phyloP scores from a whole-genome alignment of 1,140 invertebrate genomes.

The Bombus pyrosoma region DNA sequence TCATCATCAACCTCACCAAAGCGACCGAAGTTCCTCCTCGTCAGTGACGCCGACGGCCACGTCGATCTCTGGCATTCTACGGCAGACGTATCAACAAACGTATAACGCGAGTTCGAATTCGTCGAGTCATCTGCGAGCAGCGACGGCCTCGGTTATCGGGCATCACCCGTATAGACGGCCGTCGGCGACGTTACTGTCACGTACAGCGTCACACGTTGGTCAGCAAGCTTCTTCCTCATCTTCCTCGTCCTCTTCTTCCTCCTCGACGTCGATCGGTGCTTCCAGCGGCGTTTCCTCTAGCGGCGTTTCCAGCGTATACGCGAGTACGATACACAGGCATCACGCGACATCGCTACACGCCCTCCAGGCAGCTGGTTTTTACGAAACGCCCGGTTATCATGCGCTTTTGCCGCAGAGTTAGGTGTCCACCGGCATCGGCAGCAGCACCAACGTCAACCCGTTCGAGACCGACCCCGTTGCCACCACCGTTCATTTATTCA shows the following conservation, averaged over 20 bases:
- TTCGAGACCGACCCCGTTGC: constrained; percentile 37
- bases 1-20: constrained; percentile 68
- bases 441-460: not conserved
- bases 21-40: constrained; percentile 68
- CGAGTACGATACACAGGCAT: constrained; percentile 75
- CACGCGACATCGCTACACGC: constrained; percentile 72
- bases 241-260: constrained; percentile 50
- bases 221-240: constrained; percentile 35
- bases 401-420: constrained; percentile 77
- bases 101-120: constrained; percentile 59
- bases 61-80: constrained; percentile 60
- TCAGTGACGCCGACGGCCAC: constrained; percentile 54
- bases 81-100: constrained; percentile 66
- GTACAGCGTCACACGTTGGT: constrained; percentile 46
- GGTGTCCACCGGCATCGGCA: constrained; percentile 30
- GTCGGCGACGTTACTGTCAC: constrained; percentile 57
- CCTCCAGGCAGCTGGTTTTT: constrained; percentile 73
- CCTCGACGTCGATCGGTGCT: constrained; percentile 51
- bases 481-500: constrained; percentile 44
- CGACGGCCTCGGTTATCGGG: constrained; percentile 49
- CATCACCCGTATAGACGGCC: constrained; percentile 66
- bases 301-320: constrained; percentile 70
- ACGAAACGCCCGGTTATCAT: constrained; percentile 76
- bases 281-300: constrained; percentile 54
- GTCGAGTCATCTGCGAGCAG: constrained; percentile 52